Conservation (phyloP, 2,113 vertebrate species). For the Periophthalmodon schlosseri region DNA sequence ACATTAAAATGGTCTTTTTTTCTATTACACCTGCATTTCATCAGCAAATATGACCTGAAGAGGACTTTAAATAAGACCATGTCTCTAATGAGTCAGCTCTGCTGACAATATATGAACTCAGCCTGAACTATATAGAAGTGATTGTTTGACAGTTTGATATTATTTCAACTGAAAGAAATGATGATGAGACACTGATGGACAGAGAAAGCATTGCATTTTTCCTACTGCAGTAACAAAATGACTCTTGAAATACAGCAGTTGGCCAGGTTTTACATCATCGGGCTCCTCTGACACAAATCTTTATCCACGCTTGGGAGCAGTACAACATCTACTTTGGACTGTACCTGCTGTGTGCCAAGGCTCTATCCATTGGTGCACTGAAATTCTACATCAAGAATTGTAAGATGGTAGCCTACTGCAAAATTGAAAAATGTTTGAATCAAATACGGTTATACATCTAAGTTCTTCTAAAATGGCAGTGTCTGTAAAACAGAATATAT, state of each 20-base stretch:
- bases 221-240: background rate
- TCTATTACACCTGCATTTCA: conserved; percentile 7
- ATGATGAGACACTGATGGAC: background rate
- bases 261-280: background rate
- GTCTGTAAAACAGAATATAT: no score
- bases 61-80: background rate
- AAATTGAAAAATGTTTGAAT: background rate
- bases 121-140: background rate
- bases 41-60: conserved; percentile 4
- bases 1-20: background rate
- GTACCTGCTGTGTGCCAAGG: background rate
- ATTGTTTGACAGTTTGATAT: background rate
- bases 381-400: background rate
- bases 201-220: background rate
- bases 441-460: no score
- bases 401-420: background rate
- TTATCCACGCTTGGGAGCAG: background rate
- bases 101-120: background rate
- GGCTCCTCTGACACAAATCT: background rate
- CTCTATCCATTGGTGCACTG: background rate
- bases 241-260: background rate
- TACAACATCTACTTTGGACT: background rate
- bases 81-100: background rate
- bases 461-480: no score
- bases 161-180: background rate